Evolutionary conservation across 2,797 vertebrate genomes (phyloP), one percentile per base, ranked within the genome.

Genomic region (Hoplostethus mediterraneus): DNA sequence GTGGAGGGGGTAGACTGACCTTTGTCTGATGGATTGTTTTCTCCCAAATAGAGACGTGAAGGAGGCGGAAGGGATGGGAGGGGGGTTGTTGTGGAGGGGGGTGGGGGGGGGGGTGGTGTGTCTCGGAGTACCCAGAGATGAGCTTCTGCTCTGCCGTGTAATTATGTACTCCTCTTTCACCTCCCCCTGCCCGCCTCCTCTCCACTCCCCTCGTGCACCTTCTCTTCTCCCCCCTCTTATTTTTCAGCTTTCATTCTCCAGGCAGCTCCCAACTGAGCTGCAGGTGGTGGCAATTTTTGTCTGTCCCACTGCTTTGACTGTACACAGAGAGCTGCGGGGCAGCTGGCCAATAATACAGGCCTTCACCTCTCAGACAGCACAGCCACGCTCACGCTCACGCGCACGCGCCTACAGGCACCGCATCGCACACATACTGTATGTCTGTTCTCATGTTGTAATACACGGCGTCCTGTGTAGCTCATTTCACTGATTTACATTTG

Each of bases 11-110:
- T 74, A 65, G 36, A 33, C 56, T 88, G 90, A 90, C 86, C 90
- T 91, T 91, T 90, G 79, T 77, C 85, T 92, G 85, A 91, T 90
- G 85, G 86, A 92, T 92, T 92, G 87, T 89, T 89, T 92, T 88
- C 82, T 89, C 78, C 77, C 72, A 87, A 90, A 93, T 87, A 73
- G 86, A 93, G 91, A 90, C 86, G 84, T 87, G 63, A 87, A 76
- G 64, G 78, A 80, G 69, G 72, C 25, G 33, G 83, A 48, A 61
- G 45, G 30, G 47, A 61, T 61, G 63, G 77, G 77, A 62, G 28
- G 49, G 28, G 36, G 55, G 30, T 4, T 17, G 16, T 3, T 17
- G 65, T 69, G 71, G 28, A 28, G 28, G 40, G 30, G 68, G 71
- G 65, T 69, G 71, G 28, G 3, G 28, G 40, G 30, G 68, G 71